phyloP scores from a whole-genome alignment of 2,113 vertebrate species.

The Redunca redunca region DNA sequence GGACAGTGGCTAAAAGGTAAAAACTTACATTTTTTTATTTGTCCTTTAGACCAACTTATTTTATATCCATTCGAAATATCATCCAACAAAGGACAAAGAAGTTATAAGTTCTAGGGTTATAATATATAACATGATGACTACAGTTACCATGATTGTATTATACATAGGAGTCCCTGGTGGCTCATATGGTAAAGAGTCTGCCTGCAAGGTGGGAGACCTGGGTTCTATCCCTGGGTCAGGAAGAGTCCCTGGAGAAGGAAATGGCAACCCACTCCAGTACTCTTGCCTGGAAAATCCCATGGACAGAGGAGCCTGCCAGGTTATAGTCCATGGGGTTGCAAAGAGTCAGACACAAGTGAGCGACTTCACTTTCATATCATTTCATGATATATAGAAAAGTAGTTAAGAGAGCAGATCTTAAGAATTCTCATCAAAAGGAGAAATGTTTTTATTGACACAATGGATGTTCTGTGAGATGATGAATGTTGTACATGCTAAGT shows the following conservation, averaged over 20 bases:
- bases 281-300: background rate
- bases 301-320: background rate
- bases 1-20: background rate
- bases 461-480: background rate
- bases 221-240: background rate
- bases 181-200: background rate
- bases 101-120: background rate
- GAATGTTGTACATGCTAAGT: background rate
- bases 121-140: background rate
- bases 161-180: background rate
- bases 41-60: conserved; percentile 75
- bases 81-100: conserved; percentile 70
- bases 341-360: background rate
- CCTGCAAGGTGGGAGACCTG: background rate
- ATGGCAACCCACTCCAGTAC: background rate
- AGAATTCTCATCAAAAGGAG: background rate
- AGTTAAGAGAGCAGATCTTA: background rate
- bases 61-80: conserved; percentile 72
- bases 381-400: background rate
- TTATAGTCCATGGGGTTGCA: background rate
- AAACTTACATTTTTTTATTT: background rate
- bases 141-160: background rate
- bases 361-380: background rate
- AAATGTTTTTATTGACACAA: background rate
- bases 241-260: background rate